Percentiles rank a stretch among this genome's conserved stretches.
phyloP scores from a whole-genome alignment of 2,888 invertebrate species.

The Pachycephus smyrnensis region DNA sequence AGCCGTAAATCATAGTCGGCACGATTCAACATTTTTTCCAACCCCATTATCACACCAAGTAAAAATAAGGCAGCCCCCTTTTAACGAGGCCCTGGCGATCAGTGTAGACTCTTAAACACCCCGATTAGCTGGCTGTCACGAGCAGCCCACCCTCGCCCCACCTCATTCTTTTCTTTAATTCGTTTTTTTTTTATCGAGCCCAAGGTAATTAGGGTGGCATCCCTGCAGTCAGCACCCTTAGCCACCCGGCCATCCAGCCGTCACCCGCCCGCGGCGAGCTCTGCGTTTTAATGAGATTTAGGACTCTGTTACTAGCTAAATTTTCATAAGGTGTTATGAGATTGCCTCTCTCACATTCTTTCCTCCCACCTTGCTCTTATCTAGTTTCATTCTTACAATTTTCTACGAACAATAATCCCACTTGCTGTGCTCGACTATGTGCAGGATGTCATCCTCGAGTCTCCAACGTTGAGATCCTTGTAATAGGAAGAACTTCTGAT shows the following conservation, averaged over 20 bases:
- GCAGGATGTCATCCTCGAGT: neutral
- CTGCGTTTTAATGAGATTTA: constrained; percentile 64
- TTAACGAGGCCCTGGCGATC: constrained; percentile 66
- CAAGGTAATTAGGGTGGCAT: constrained; percentile 66
- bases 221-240: constrained; percentile 57
- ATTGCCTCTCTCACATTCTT: constrained; percentile 36
- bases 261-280: constrained; percentile 37
- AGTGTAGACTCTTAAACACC: constrained; percentile 68
- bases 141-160: constrained; percentile 63
- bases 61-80: constrained; percentile 63
- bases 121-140: constrained; percentile 67
- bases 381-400: neutral
- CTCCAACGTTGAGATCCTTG: neutral
- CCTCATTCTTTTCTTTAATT: constrained; percentile 66
- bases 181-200: constrained; percentile 62
- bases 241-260: constrained; percentile 35
- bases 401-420: neutral
- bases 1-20: constrained; percentile 38
- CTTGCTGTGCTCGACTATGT: neutral
- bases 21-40: constrained; percentile 27
- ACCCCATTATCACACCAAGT: constrained; percentile 62
- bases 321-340: constrained; percentile 55
- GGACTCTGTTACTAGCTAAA: constrained; percentile 55
- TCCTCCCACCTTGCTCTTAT: constrained; percentile 10
- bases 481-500: neutral